Conservation (phyloP, 2,113 vertebrate genomes). For the Monopterus albus region DNA sequence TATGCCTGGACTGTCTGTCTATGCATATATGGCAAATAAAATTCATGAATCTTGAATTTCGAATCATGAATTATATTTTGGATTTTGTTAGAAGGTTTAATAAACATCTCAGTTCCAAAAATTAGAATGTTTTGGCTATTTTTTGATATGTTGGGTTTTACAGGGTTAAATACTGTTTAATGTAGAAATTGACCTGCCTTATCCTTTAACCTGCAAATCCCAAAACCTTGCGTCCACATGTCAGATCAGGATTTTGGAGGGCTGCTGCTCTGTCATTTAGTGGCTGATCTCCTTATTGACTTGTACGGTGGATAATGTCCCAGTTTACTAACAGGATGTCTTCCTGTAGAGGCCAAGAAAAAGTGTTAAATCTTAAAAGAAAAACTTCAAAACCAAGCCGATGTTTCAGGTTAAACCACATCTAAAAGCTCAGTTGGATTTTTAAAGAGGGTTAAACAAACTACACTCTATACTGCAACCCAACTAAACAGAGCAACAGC, state of each 20-base stretch:
- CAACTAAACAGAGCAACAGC: constrained; percentile 17
- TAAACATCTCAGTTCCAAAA: no score
- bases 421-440: constrained; percentile 14
- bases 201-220: not conserved
- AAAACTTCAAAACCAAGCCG: constrained; percentile 22
- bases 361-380: constrained; percentile 15
- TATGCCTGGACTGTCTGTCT: no score
- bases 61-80: no score
- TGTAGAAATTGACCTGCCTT: no score
- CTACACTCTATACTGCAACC: not conserved
- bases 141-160: no score
- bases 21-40: no score
- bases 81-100: no score
- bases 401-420: constrained; percentile 38
- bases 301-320: constrained; percentile 3
- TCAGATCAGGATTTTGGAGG: constrained; percentile 18
- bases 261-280: constrained; percentile 42
- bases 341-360: constrained; percentile 13
- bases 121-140: no score
- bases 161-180: no score
- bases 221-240: constrained; percentile 21
- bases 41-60: no score
- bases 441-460: not conserved
- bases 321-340: constrained; percentile 20
- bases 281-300: not conserved